A percentile compares a stretch with the other conserved stretches of the same genome.
phyloP scores from a whole-genome alignment of 2,888 invertebrate species.

The Oligia fasciuncula region DNA sequence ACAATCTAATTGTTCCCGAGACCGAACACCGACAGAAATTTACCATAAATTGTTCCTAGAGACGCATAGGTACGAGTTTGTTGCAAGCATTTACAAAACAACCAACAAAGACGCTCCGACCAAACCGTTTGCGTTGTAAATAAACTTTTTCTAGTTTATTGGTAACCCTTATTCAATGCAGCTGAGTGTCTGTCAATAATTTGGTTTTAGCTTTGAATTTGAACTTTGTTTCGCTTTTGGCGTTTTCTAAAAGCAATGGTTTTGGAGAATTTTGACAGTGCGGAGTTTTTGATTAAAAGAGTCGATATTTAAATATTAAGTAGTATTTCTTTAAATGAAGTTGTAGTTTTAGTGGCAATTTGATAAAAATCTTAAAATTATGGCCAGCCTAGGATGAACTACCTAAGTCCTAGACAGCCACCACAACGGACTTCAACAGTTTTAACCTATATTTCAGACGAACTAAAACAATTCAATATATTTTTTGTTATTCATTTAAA shows the following conservation, averaged over 20 bases:
- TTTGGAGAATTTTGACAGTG: not conserved
- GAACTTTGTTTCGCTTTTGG: slow-evolving; percentile 3
- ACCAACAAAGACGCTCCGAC: slow-evolving; percentile 17
- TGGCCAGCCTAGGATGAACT: not conserved
- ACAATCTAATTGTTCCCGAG: slow-evolving; percentile 41
- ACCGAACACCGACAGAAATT: slow-evolving; percentile 38
- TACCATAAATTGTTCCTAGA: slow-evolving; percentile 41
- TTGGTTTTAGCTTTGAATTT: slow-evolving; percentile 36
- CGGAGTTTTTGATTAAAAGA: not conserved
- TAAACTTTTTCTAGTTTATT: slow-evolving; percentile 45
- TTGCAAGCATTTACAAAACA: slow-evolving; percentile 22
- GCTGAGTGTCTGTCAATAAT: slow-evolving; percentile 50
- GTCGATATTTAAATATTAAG: not conserved
- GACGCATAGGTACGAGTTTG: slow-evolving; percentile 17
- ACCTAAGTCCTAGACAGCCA: not conserved
- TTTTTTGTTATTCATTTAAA: not conserved
- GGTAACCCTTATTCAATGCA: slow-evolving; percentile 38
- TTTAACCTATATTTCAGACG: too few species aligned
- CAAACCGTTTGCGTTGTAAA: slow-evolving; percentile 36
- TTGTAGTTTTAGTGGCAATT: not conserved
- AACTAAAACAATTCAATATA: not conserved
- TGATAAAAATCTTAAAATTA: not conserved
- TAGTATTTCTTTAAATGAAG: not conserved
- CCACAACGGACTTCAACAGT: not conserved
- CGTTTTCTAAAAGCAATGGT: not conserved